These are phyloP conservation scores for Eleutherodactylus coqui DNA, from an alignment of 2,797 vertebrate species.

Conservation along the genomic window DNA sequence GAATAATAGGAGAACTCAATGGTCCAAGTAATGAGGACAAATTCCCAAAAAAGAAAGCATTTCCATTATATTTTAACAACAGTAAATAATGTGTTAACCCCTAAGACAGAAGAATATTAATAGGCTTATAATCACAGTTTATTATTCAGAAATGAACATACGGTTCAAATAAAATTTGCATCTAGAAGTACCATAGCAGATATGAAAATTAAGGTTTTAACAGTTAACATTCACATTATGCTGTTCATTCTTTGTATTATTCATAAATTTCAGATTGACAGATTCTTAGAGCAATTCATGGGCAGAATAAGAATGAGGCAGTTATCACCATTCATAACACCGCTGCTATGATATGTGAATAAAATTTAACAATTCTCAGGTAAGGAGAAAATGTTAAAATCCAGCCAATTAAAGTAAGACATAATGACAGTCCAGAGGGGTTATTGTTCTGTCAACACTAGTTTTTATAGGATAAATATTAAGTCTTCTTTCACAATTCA, in stretches of 20 bases:
- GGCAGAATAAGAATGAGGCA: constrained; percentile 57
- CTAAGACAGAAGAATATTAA: constrained; percentile 26
- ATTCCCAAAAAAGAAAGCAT: constrained; percentile 31
- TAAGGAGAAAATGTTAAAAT: constrained; percentile 42
- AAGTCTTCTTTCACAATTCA: constrained; percentile 20
- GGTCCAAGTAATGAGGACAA: constrained; percentile 55
- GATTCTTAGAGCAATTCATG: constrained; percentile 55
- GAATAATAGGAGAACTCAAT: constrained; percentile 54
- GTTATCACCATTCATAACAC: constrained; percentile 52
- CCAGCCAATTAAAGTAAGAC: constrained; percentile 39
- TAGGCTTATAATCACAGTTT: constrained; percentile 43
- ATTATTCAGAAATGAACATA: constrained; percentile 39
- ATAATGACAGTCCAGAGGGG: constrained; percentile 13
- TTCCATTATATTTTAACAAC: constrained; percentile 50
- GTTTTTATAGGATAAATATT: constrained; percentile 17
- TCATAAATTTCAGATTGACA: constrained; percentile 61
- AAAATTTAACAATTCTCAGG: constrained; percentile 44
- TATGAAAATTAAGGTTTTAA: constrained; percentile 54
- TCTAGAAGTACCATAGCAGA: constrained; percentile 36
- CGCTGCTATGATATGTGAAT: constrained; percentile 41
- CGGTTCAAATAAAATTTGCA: constrained; percentile 49
- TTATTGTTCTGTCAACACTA: constrained; percentile 40
- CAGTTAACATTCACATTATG: constrained; percentile 63
- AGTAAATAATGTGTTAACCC: constrained; percentile 51
- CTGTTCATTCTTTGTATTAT: constrained; percentile 63